Conservation (phyloP, 1,140 invertebrate genomes). For the Rhyacophila brunnea region DNA sequence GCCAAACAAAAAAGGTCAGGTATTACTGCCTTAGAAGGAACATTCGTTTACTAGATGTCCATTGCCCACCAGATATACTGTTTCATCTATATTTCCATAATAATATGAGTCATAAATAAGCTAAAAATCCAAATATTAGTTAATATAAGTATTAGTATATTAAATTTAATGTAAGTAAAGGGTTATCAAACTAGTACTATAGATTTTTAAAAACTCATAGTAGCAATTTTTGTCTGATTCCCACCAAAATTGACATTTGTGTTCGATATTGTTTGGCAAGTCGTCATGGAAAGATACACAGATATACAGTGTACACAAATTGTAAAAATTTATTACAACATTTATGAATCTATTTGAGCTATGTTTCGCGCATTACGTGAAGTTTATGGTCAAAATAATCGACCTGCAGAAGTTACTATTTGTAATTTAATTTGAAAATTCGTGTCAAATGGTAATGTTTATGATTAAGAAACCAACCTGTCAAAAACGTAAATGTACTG, state of each 20-base stretch:
- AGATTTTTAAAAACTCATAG: not conserved
- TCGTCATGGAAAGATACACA: too few relatives aligned
- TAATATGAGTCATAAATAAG: not conserved
- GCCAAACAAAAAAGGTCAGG: not conserved
- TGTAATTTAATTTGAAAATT: not conserved
- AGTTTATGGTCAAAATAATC: too few relatives aligned
- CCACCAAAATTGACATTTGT: too few relatives aligned
- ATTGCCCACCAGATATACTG: too few relatives aligned
- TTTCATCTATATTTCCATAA: not conserved
- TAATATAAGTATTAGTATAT: not conserved
- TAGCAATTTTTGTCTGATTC: not conserved
- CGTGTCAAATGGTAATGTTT: too few relatives aligned
- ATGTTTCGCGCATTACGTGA: too few relatives aligned
- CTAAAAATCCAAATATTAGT: not conserved
- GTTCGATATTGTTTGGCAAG: too few relatives aligned
- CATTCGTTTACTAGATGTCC: not conserved
- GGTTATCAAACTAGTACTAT: too few relatives aligned
- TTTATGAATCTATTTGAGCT: too few relatives aligned
- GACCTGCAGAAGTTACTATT: too few relatives aligned
- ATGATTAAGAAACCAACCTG: too few relatives aligned
- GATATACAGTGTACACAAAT: not conserved
- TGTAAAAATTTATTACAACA: not conserved
- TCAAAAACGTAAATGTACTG: too few relatives aligned
- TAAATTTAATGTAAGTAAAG: not conserved
- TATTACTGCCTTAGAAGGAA: not conserved